Base-by-base conservation (phyloP, 2,888 invertebrate genomes). In the Caenorhabditis sp. region DNA sequence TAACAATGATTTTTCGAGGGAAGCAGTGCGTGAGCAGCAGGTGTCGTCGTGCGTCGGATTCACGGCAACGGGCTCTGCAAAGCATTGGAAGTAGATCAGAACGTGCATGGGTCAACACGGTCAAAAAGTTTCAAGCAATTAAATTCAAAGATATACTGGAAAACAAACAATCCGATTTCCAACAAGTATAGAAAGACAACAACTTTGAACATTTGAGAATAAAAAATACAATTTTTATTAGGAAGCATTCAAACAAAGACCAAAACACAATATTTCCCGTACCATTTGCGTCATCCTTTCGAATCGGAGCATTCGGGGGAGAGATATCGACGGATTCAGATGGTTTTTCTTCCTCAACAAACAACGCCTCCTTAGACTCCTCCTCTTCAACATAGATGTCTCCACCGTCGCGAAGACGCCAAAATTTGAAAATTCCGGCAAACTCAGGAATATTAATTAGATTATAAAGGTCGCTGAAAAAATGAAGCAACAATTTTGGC, bases 331-430 rank as follows among this genome's bases (percentile, higher is more conserved):
- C 31, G 14, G 19, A 12, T 10, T 41, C 24, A 8, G 51, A 22
- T 14, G 24, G 8, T 63, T 41, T 22, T 8, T 24, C 61, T 38
- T 41, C 41, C 38, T 19, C 7, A 5, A 54, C 14, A 26, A 26
- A 26, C 2, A 54, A 14, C 10, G 19, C 7, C 14, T 54, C 24
- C 1, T 14, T 35, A 7, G 16, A 28, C 19, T 74, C 54, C 16
- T 41, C n/a, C 12, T 58, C 66, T 47, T 79, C 79, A 28, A 79
- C 70, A 16, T 35, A 79, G 12, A 70, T 26, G 16, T 70, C 79
- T 19, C 70, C 79, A 31, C 44, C 38, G 0, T 54, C 47, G 10
- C 19, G 19, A 4, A 72, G 26, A 10, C 31, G 26, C 79, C 79
- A 70, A 28, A 79, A 80, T 1, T 31, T 24, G 5, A 80, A 41